Conservation (phyloP, 2,888 invertebrate species). For the Pyrrhia umbra region DNA sequence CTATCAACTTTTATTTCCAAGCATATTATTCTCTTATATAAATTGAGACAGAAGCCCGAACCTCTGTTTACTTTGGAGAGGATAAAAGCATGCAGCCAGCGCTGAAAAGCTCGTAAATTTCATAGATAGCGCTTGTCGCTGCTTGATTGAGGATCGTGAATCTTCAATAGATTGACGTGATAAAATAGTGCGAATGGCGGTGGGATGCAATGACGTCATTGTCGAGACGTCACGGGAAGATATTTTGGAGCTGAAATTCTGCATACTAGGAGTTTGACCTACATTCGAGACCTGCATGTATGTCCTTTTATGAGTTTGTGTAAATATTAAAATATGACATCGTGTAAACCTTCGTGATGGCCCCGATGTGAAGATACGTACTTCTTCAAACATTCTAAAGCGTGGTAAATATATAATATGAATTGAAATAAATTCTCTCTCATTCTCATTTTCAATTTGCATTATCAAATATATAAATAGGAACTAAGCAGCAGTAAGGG, state of each 20-base stretch:
- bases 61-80: slow-evolving; percentile 14
- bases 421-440: too few relatives aligned
- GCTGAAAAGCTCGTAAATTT: slow-evolving; percentile 50
- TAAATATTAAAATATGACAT: neutral
- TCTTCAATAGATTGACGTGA: slow-evolving; percentile 57
- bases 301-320: neutral
- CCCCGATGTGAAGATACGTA: too few relatives aligned
- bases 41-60: neutral
- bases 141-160: slow-evolving; percentile 53
- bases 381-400: too few relatives aligned
- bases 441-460: too few relatives aligned
- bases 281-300: neutral
- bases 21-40: neutral
- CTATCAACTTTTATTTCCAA: neutral
- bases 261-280: slow-evolving; percentile 10
- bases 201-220: slow-evolving; percentile 32
- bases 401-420: too few relatives aligned
- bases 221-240: slow-evolving; percentile 15
- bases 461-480: too few relatives aligned
- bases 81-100: slow-evolving; percentile 12
- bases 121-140: slow-evolving; percentile 43
- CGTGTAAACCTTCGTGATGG: neutral
- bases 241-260: slow-evolving; percentile 6
- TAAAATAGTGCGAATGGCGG: slow-evolving; percentile 49
- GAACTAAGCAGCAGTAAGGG: too few relatives aligned